These are phyloP conservation scores for Eretmocerus hayati DNA, from an alignment of 2,888 invertebrate species.

Conservation along the genomic window DNA sequence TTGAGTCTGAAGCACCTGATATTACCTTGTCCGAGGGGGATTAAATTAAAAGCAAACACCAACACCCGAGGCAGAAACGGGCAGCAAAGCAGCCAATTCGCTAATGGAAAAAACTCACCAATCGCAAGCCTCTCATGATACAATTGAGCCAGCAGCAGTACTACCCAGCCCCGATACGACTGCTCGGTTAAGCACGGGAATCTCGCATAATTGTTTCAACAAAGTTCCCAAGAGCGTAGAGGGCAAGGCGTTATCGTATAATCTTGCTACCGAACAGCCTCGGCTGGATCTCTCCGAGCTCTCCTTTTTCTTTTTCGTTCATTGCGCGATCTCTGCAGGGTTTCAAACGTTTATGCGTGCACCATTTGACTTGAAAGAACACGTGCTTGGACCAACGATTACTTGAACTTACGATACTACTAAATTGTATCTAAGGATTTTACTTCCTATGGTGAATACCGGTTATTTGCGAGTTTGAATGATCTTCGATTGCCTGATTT, in stretches of 20 bases:
- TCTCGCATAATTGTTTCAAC: constrained; percentile 11
- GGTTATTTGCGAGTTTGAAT: too few species aligned
- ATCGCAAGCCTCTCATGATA: constrained; percentile 4
- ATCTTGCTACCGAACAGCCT: not conserved
- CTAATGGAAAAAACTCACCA: constrained; percentile 4
- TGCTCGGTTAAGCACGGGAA: too few species aligned
- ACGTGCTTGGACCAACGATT: too few species aligned
- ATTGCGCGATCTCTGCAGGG: too few species aligned
- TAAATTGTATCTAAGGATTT: too few species aligned
- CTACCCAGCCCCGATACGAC: not conserved
- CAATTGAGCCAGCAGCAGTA: constrained; percentile 4
- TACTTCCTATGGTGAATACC: too few species aligned
- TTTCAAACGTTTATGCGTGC: not conserved
- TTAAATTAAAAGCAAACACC: not conserved
- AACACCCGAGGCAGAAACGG: not conserved
- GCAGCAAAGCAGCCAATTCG: not conserved
- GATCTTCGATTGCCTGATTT: too few species aligned
- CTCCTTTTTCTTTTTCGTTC: not conserved
- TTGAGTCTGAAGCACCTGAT: not conserved
- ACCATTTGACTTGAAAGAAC: too few species aligned
- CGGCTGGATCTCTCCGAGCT: not conserved
- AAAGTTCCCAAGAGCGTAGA: constrained; percentile 7
- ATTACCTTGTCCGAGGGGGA: not conserved
- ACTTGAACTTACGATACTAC: too few species aligned
- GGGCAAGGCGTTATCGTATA: not conserved